Conservation (phyloP, 2,113 vertebrate species). For the Budorcas taxicolor region DNA sequence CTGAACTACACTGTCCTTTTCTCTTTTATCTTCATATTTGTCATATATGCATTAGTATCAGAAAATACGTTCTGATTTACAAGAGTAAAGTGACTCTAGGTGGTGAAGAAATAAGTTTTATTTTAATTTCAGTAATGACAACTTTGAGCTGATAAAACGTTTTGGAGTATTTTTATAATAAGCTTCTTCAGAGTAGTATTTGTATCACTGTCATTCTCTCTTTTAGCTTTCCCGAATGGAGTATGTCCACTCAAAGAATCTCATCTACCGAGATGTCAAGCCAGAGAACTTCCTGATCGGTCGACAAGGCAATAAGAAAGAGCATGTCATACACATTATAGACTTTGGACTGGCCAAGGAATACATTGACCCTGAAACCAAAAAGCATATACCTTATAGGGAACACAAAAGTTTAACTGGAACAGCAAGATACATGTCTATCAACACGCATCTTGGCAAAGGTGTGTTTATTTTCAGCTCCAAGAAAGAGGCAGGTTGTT, state of each 20-base stretch:
- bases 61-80: background rate
- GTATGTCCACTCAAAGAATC: slow-evolving; percentile 98
- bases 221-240: slow-evolving; percentile 97
- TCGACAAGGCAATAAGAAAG: slow-evolving; percentile 97
- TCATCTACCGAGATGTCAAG: slow-evolving; percentile 99
- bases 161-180: background rate
- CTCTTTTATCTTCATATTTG: background rate
- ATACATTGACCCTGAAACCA: slow-evolving; percentile 98
- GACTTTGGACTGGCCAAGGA: slow-evolving; percentile 99
- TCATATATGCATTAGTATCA: background rate
- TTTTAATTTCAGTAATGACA: slow-evolving; percentile 35
- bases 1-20: background rate
- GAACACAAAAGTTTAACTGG: slow-evolving; percentile 99
- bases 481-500: background rate
- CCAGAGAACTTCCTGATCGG: slow-evolving; percentile 99
- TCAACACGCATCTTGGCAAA: slow-evolving; percentile 99
- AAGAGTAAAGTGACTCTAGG: slow-evolving; percentile 3
- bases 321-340: slow-evolving; percentile 98
- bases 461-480: slow-evolving; percentile 79
- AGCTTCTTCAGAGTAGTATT: slow-evolving; percentile 10
- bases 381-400: slow-evolving; percentile 99
- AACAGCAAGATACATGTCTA: slow-evolving; percentile 98
- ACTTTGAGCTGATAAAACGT: background rate
- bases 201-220: background rate
- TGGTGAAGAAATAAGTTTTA: background rate